Conservation (phyloP, 2,113 vertebrate genomes). For the Pavo muticus region DNA sequence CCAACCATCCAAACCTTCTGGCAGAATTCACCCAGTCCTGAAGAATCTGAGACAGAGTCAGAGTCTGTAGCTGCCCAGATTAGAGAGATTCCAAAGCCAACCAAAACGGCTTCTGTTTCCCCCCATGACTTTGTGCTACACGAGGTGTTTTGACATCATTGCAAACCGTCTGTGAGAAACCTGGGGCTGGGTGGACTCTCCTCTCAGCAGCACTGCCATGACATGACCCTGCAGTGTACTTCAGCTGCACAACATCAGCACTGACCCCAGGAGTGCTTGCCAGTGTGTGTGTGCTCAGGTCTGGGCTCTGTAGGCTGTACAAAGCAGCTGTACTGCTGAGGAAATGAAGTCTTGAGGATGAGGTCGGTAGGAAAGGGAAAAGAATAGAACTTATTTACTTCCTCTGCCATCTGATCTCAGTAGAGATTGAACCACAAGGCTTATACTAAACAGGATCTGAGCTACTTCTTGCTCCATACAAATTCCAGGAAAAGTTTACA, state of each 20-base stretch:
- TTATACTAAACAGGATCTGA: neutral
- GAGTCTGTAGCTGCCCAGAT: neutral
- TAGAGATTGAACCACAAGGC: rapidly evolving
- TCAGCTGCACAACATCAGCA: neutral
- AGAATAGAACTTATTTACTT: neutral
- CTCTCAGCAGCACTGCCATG: neutral
- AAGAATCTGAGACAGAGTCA: neutral
- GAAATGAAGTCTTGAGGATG: neutral
- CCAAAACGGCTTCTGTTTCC: neutral
- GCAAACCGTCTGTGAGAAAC: neutral
- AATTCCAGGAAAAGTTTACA: constrained; percentile 10
- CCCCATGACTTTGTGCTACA: neutral
- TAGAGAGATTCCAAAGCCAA: neutral
- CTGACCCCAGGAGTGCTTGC: no score
- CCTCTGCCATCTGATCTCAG: neutral
- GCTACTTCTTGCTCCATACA: neutral
- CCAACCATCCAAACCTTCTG: neutral
- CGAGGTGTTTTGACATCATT: neutral
- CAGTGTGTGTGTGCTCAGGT: neutral
- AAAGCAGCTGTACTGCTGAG: neutral
- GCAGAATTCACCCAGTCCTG: neutral
- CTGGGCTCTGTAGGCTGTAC: no score
- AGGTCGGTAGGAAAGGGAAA: neutral
- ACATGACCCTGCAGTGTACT: neutral
- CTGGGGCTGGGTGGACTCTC: neutral